These are phyloP conservation scores for honey bee (Apis mellifera) DNA, from an alignment of 1,140 invertebrate species.

Conservation along the genomic window DNA sequence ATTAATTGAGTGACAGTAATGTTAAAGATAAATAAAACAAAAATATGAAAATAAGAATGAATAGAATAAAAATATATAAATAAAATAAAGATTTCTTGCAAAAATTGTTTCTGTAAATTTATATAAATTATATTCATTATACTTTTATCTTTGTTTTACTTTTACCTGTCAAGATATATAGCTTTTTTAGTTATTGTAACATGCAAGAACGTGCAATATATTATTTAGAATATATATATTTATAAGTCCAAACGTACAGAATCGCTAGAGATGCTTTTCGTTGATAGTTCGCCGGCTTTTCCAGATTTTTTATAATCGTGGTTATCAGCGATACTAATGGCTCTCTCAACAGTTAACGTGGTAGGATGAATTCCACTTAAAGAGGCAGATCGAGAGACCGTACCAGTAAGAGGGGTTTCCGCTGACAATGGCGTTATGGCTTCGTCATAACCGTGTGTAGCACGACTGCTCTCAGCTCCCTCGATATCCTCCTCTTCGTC, in stretches of 20 bases:
- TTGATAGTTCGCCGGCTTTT: constrained; percentile 70
- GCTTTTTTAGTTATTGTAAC: too few relatives aligned
- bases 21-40: too few relatives aligned
- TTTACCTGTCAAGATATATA: too few relatives aligned
- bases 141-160: too few relatives aligned
- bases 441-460: constrained; percentile 86
- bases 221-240: not conserved
- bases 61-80: too few relatives aligned
- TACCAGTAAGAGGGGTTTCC: constrained; percentile 92
- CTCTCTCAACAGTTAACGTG: constrained; percentile 78
- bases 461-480: constrained; percentile 85
- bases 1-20: too few relatives aligned
- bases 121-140: too few relatives aligned
- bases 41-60: too few relatives aligned
- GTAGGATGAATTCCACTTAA: constrained; percentile 90
- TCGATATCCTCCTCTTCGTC: constrained; percentile 87
- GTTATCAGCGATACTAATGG: constrained; percentile 41
- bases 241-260: constrained; percentile 73
- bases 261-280: constrained; percentile 79
- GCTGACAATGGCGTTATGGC: constrained; percentile 90
- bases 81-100: too few relatives aligned
- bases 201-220: not conserved
- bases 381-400: constrained; percentile 91
- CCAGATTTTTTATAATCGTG: constrained; percentile 71
- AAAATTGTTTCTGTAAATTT: too few relatives aligned